Conservation (phyloP, 2,113 vertebrate genomes). For the Barbus barbus region DNA sequence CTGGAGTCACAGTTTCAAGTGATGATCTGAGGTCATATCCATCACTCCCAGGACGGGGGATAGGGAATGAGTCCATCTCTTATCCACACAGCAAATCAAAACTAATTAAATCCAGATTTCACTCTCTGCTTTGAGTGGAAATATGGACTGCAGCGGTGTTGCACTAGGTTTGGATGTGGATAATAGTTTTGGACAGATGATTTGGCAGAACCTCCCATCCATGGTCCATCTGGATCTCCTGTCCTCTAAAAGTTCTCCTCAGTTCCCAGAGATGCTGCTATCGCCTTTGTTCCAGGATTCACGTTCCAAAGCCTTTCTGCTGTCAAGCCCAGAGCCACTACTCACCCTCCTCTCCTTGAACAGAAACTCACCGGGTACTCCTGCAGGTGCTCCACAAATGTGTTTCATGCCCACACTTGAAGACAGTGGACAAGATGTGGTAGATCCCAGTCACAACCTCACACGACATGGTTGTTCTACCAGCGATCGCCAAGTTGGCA, state of each 20-base stretch:
- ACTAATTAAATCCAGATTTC: constrained; percentile 82
- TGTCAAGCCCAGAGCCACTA: constrained; percentile 74
- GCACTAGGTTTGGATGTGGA: constrained; percentile 73
- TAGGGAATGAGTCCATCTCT: constrained; percentile 85
- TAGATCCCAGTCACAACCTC: constrained; percentile 48
- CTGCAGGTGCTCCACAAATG: constrained; percentile 66
- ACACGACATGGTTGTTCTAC: constrained; percentile 48
- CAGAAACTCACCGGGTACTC: constrained; percentile 65
- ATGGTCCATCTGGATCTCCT: constrained; percentile 70
- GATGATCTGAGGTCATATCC: too few species aligned
- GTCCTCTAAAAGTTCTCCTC: constrained; percentile 72
- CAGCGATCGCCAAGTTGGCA: constrained; percentile 61
- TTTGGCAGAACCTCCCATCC: constrained; percentile 78
- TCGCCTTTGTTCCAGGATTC: constrained; percentile 68
- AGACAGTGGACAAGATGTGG: constrained; percentile 69
- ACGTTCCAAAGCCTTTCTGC: constrained; percentile 72
- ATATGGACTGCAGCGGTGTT: constrained; percentile 78
- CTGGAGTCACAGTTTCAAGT: not conserved
- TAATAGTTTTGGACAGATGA: constrained; percentile 73
- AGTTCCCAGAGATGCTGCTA: constrained; percentile 67
- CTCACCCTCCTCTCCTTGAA: constrained; percentile 67
- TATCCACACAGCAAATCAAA: constrained; percentile 81
- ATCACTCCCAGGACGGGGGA: too few species aligned
- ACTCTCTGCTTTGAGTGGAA: constrained; percentile 75
- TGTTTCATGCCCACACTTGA: constrained; percentile 71